A percentile compares a stretch with the other conserved stretches of the same genome.
Evolutionary conservation across 30 jellyfish, hydroid and myxozoan species (phyloP).

Genomic region (Aurelia coerulea): DNA sequence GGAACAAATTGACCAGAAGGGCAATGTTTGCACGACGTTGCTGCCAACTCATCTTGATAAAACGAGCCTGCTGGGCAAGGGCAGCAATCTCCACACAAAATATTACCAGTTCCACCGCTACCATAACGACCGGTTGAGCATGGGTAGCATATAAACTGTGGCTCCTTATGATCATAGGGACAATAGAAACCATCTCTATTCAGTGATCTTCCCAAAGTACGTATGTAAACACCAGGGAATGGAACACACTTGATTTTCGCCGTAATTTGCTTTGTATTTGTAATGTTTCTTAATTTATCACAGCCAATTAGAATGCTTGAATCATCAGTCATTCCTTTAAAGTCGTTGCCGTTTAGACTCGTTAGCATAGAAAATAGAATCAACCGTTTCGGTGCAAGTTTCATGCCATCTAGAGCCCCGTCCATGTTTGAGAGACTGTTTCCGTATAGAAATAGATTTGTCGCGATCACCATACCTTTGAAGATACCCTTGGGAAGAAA

Average conservation of each 20-base stretch:
- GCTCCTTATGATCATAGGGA: too few species aligned
- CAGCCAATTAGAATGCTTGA: conserved; percentile 28
- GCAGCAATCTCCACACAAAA: background rate
- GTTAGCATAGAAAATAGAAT: too few species aligned
- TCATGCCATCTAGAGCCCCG: too few species aligned
- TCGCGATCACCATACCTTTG: background rate
- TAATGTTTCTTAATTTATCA: conserved; percentile 14
- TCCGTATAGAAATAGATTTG: conserved; percentile 24
- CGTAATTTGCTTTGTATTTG: background rate
- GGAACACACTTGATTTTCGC: conserved; percentile 55
- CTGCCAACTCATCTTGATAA: conserved; percentile 64
- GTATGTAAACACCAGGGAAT: background rate
- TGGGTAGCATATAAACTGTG: conserved; percentile 15
- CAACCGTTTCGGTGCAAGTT: too few species aligned
- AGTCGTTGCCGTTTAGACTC: too few species aligned
- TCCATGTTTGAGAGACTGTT: conserved; percentile 28
- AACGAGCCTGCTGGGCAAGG: conserved; percentile 66
- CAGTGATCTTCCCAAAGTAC: background rate
- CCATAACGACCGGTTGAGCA: conserved; percentile 33
- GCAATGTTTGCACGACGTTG: conserved; percentile 44
- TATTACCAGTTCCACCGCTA: background rate
- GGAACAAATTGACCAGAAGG: conserved; percentile 68
- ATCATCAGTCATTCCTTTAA: conserved; percentile 19
- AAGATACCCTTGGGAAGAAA: conserved; percentile 26
- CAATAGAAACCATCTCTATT: conserved; percentile 42